Evolutionary conservation across 1,140 invertebrate species (phyloP), one percentile per base, ranked within the genome.

Genomic region (Frieseomelitta varia): DNA sequence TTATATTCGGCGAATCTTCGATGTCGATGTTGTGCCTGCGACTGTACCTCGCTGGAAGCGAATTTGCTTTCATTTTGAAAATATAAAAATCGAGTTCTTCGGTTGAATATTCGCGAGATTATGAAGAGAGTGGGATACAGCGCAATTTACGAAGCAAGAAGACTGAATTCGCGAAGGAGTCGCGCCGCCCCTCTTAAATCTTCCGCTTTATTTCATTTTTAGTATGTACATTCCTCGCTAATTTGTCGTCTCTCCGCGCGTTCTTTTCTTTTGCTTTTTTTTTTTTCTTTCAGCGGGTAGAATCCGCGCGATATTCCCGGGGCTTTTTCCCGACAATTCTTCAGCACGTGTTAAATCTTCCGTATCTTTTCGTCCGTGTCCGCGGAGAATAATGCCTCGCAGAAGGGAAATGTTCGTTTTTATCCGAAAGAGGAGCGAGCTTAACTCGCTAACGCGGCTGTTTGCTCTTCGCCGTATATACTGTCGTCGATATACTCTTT

Each of bases 401-500:
- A 79, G 63, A 79, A 55, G 51, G 53, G 30, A 19, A 71, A 69
- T n/a, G 79, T 61, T 72, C 67, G 68, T 78, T 79, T 79, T 69
- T 39, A n/a, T 39, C 53, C 34, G 4, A 27, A 61, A 53, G 11
- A 4, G 61, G 67, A 77, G 34, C 11, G 34, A 30, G 27, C n/a
- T 77, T 56, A 77, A 82, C 81, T 69, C 73, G 63, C 34, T 56
- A 55, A 76, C 73, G 51, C 30, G 73, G 30, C 30, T 68, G 80
- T 82, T 82, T 82, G 80, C 73, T n/a, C 30, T 67, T 4, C 51
- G 27, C 76, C 61, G 51, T 75, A 12, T 39, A 8, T 21, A 47
- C 24, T 8, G 10, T 55, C 51, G 73, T 77, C 34, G 73, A 82
- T 82, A 68, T 47, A 27, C 30, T 27, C 19, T 21, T 27, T 47